Evolutionary conservation across 2,888 invertebrate species (phyloP).

Genomic region (Xiphydria camelus): DNA sequence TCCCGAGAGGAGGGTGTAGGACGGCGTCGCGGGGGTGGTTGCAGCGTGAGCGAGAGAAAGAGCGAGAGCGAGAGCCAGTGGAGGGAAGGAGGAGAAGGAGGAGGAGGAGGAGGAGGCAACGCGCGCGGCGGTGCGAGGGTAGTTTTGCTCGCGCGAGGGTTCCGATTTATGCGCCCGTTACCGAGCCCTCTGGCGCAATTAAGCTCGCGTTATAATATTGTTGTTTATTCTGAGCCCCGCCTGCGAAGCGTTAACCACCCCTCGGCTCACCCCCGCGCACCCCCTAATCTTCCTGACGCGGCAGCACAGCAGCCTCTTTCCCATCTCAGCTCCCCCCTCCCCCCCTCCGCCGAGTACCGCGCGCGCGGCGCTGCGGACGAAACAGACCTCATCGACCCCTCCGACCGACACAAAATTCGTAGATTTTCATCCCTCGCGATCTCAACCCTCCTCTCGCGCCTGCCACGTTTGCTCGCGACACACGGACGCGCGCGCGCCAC

Average conservation of each 20-base stretch:
- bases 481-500: slow-evolving; percentile 22
- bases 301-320: slow-evolving; percentile 27
- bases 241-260: slow-evolving; percentile 48
- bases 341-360: slow-evolving; percentile 7
- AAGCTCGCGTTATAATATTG: slow-evolving; percentile 57
- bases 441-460: slow-evolving; percentile 16
- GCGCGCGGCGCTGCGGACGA: neutral
- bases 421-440: slow-evolving; percentile 21
- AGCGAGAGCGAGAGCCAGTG: too few relatives aligned
- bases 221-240: slow-evolving; percentile 53
- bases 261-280: slow-evolving; percentile 14
- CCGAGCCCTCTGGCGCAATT: slow-evolving; percentile 55
- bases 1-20: too few relatives aligned
- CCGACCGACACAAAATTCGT: neutral
- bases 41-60: neutral
- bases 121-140: slow-evolving; percentile 15
- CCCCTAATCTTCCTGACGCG: slow-evolving; percentile 41
- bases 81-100: too few relatives aligned
- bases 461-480: neutral
- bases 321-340: slow-evolving; percentile 21
- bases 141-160: slow-evolving; percentile 23
- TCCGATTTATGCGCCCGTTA: slow-evolving; percentile 54
- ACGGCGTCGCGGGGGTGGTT: slow-evolving; percentile 26
- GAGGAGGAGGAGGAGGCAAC: slow-evolving; percentile 12
- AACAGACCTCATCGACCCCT: neutral